A percentile compares a stretch with the other conserved stretches of the same genome.
Conservation (phyloP, 53 echinoderm and acorn worm genomes). For the Hippasteria phrygiana region DNA sequence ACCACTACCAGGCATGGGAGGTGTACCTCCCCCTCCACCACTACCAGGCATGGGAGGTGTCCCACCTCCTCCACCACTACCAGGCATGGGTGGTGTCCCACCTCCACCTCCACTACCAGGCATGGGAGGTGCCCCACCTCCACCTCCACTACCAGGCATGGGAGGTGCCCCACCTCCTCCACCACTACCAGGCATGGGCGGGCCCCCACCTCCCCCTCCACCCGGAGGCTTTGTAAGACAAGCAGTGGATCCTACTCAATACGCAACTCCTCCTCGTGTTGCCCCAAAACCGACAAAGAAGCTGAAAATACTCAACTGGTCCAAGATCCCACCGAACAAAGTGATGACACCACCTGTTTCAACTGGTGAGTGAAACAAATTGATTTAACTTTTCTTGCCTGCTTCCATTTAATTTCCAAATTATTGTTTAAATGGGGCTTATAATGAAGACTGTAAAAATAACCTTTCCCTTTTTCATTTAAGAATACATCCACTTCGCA, state of each 20-base stretch:
- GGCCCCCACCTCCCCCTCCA: slow-evolving; percentile 70
- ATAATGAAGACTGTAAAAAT: too few species aligned
- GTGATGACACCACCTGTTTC: slow-evolving; percentile 73
- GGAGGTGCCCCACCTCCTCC: slow-evolving; percentile 68
- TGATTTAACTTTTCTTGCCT: too few species aligned
- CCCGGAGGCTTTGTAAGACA: slow-evolving; percentile 70
- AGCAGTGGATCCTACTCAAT: slow-evolving; percentile 52
- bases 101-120: slow-evolving; percentile 76
- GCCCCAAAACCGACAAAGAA: slow-evolving; percentile 90
- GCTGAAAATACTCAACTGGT: slow-evolving; percentile 89
- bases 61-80: slow-evolving; percentile 56
- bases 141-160: slow-evolving; percentile 68
- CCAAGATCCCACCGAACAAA: slow-evolving; percentile 87
- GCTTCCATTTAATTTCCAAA: background rate
- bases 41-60: slow-evolving; percentile 29
- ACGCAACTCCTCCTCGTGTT: slow-evolving; percentile 55
- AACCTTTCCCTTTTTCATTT: too few species aligned
- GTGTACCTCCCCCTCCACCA: slow-evolving; percentile 68
- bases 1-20: slow-evolving; percentile 68
- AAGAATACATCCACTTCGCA: too few species aligned
- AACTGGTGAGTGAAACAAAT: slow-evolving; percentile 5
- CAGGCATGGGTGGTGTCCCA: slow-evolving; percentile 22
- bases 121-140: slow-evolving; percentile 64
- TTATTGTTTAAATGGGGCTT: background rate
- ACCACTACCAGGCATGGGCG: slow-evolving; percentile 66